Base-by-base conservation (phyloP, 1,140 invertebrate genomes). In the Platyscapa corneri region DNA sequence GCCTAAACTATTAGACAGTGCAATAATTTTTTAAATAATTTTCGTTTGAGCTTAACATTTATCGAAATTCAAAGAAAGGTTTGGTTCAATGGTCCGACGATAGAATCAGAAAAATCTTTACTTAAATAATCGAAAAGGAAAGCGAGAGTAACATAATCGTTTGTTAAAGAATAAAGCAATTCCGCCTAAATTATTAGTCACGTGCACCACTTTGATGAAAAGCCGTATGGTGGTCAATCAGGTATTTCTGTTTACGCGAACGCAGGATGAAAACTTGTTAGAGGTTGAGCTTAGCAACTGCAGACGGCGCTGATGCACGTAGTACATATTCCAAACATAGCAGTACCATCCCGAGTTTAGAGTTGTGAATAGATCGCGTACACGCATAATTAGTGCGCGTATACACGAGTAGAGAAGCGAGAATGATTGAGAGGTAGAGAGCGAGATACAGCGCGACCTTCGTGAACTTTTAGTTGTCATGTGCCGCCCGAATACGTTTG, bases 401-500 rank as follows among this genome's bases (percentile, higher is more conserved):
- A 6, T n/a, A 42, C 14, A 67, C 20, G 60, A 42, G 60, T 12
- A 5, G 75, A 49, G 30, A 27, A 60, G 14, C 5, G 56, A 74
- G 37, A 23, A 27, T 27, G 70, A 42, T 42, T 16, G 27, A 30
- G 74, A 49, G 42, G 5, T 27, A 32, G 39, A 16, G 42, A 49
- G 42, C 3, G 42, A 49, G 53, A 60, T 16, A 30, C 32, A 5
- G n/a, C 37, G 39, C 37, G 70, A 74, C 37, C 70, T 86, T 83
- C 53, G 70, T 70, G 56, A 86, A 75, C 70, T 84, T 83, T 84
- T 30, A 79, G 76, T 46, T 79, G 65, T 70, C 64, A 72, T 79
- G 64, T 34, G 80, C 46, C 65, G 30, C 37, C 42, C 64, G 37
- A 42, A 37, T 56, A 37, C 32, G 42, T 72, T n/a, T 46, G n/a